Evolutionary conservation across 2,888 invertebrate genomes (phyloP).

Genomic region (Heteromurus nitidus): DNA sequence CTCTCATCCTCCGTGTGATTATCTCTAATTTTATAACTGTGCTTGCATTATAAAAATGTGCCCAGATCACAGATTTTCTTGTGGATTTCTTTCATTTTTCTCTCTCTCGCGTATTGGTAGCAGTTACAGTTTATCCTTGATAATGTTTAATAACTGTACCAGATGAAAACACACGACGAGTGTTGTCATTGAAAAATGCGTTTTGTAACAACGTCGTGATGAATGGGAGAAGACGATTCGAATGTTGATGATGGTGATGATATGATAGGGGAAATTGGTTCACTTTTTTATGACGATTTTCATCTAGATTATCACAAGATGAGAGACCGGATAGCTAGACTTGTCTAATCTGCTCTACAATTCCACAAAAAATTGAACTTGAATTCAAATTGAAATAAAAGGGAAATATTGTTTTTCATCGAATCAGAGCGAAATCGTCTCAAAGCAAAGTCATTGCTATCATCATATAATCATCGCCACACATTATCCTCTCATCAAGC

Average conservation of each 20-base stretch:
- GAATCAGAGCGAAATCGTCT: too few species aligned
- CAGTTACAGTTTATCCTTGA: conserved; percentile 40
- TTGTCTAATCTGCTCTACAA: too few species aligned
- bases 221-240: too few species aligned
- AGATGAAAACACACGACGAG: too few species aligned
- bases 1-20: conserved; percentile 26
- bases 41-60: conserved; percentile 31
- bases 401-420: too few species aligned
- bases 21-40: conserved; percentile 61
- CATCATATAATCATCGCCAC: too few species aligned
- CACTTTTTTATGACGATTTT: conserved; percentile 10
- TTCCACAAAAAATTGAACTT: too few species aligned
- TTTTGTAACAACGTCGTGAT: conserved; percentile 16
- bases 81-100: neutral
- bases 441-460: too few species aligned
- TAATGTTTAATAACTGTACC: conserved; percentile 49
- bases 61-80: neutral
- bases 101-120: conserved; percentile 24
- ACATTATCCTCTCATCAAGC: too few species aligned
- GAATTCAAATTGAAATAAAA: too few species aligned
- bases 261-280: conserved; percentile 1
- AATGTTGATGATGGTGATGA: conserved; percentile 10
- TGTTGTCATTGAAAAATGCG: conserved; percentile 22
- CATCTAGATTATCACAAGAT: neutral
- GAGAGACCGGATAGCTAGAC: too few species aligned